These are phyloP conservation scores for Watersipora subatra DNA, from an alignment of 1,140 invertebrate genomes.

Conservation along the genomic window DNA sequence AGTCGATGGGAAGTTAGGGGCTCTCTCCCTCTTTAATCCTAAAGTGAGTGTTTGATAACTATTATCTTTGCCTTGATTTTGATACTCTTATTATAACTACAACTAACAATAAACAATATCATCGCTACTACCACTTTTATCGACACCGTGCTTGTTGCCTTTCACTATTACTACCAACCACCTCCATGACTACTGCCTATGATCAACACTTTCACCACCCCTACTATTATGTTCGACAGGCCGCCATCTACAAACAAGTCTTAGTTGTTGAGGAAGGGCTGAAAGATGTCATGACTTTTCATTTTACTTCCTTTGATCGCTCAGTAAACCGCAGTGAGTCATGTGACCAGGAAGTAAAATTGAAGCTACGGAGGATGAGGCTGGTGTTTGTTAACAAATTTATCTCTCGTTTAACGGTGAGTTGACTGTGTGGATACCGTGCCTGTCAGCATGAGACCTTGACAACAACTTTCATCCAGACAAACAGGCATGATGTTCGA, in stretches of 20 bases:
- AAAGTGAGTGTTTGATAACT: not conserved
- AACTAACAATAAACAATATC: no score
- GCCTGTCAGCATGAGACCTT: no score
- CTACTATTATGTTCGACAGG: no score
- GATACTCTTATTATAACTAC: no score
- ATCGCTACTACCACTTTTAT: no score
- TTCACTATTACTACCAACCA: no score
- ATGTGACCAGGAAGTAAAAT: conserved; percentile 42
- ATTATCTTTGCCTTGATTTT: no score
- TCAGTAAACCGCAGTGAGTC: conserved; percentile 8
- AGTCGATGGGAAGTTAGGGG: not conserved
- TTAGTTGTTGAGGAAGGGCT: not conserved
- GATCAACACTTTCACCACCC: no score
- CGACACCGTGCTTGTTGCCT: no score
- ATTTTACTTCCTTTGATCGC: conserved; percentile 12
- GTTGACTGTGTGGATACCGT: conserved; percentile 8
- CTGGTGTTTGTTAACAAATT: conserved; percentile 57
- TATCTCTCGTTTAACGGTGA: conserved; percentile 54
- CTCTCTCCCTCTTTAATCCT: not conserved
- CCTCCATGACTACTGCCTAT: no score
- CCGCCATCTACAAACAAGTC: not conserved
- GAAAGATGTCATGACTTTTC: not conserved
- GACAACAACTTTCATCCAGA: no score
- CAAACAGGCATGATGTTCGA: no score
- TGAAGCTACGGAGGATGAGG: conserved; percentile 57